Percentiles rank a stretch among this genome's conserved stretches.
Evolutionary conservation across 2,888 invertebrate species (phyloP).

Genomic region (Dolichopus griseipennis): DNA sequence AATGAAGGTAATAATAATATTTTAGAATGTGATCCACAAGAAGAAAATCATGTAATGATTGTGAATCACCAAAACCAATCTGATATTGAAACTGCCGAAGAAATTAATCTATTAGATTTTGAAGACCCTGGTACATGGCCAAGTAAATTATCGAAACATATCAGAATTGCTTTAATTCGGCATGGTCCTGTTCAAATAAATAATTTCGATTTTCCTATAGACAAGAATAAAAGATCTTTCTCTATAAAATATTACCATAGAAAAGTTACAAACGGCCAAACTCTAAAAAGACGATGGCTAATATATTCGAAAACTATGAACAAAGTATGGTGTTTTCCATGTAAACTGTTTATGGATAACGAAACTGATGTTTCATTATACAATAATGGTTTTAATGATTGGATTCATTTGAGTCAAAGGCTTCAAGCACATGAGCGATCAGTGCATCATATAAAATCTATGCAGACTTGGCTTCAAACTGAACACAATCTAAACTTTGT

Average conservation of each 20-base stretch:
- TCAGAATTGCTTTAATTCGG: conserved; percentile 6
- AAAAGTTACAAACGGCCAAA: conserved; percentile 9
- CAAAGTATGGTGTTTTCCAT: not conserved
- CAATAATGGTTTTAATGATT: conserved; percentile 7
- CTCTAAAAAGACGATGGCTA: conserved; percentile 9
- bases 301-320: conserved; percentile 7
- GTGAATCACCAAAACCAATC: not conserved
- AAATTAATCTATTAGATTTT: conserved; percentile 8
- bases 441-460: conserved; percentile 9
- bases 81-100: conserved; percentile 2
- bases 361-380: conserved; percentile 7
- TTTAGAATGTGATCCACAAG: conserved; percentile 7
- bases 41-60: conserved; percentile 5
- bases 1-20: conserved; percentile 7
- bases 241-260: conserved; percentile 9
- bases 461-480: conserved; percentile 6
- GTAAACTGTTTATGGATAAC: not conserved
- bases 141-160: conserved; percentile 6
- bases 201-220: conserved; percentile 10
- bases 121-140: not conserved
- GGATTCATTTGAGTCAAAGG: conserved; percentile 7
- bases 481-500: conserved; percentile 2
- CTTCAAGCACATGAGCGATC: not conserved
- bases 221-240: conserved; percentile 8
- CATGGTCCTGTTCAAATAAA: conserved; percentile 8